Base-by-base conservation (phyloP, 2,888 invertebrate genomes). In the Stenchaetothrips biformis region DNA sequence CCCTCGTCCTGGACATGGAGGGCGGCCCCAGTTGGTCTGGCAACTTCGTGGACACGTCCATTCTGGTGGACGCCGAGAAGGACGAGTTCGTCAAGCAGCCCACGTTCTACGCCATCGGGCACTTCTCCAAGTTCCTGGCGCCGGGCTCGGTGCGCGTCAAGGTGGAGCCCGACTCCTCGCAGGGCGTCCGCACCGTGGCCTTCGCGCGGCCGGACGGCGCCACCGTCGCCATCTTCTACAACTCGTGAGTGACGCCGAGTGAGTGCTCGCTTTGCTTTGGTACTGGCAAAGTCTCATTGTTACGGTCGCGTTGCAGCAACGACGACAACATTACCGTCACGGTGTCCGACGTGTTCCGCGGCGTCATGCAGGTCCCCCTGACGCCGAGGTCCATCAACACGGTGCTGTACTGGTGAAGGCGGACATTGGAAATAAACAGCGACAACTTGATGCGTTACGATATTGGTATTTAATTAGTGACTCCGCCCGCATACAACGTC, bases 41-140 rank as follows among this genome's bases (percentile, higher is more conserved):
- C 37, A 90, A 90, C 84, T 86, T 85, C 82, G 89, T 89, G 1
- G 90, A 90, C 84, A 86, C 89, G 11, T 88, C 89, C 0, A 87
- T 90, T 78, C 88, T 90, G 82, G 87, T 89, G 7, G 87, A 89
- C 79, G 82, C 80, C 77, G 81, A 81, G 7, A 78, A 27, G 82
- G 84, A 79, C 84, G 86, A 82, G 86, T 89, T 89, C 83, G 89
- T 89, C 85, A 90, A 90, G 83, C 89, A 90, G 82, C 90, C 90
- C 2, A 89, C 88, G 87, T 90, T 86, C 84, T 90, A 90, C 84
- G 88, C 87, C 0, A 82, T 90, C 84, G 90, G 88, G 0, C 90
- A 90, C 84, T 89, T 90, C 83, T 84, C 85, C 21, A 85, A 85
- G 82, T 86, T 85, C 81, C 67, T 74, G 21, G 7, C 25, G 11